Evolutionary conservation across 92 coral and sea anemone genomes (phyloP).

Genomic region (Paramuricea clavata): DNA sequence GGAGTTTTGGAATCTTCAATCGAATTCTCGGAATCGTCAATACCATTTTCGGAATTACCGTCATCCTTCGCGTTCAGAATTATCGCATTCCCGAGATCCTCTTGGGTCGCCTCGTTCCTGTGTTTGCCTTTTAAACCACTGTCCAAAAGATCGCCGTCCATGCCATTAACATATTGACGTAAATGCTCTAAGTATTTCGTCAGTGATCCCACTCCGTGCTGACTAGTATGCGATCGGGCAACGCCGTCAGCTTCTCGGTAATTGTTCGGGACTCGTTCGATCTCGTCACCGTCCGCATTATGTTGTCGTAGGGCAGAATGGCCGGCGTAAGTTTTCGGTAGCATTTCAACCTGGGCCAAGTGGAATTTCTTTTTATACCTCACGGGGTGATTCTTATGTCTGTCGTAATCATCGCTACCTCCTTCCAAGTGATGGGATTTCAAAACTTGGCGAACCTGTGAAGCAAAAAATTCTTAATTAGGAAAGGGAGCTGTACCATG

Average conservation of each 20-base stretch:
- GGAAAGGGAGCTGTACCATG: no score
- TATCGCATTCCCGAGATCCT: constrained; percentile 16
- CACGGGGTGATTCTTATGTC: neutral
- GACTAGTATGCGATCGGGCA: constrained; percentile 23
- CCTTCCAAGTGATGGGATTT: neutral
- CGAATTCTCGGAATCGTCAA: neutral
- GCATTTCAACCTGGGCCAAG: constrained; percentile 4
- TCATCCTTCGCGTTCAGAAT: constrained; percentile 27
- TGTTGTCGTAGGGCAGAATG: constrained; percentile 19
- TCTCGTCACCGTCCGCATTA: constrained; percentile 32
- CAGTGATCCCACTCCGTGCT: neutral
- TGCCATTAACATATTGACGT: neutral
- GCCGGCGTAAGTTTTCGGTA: neutral
- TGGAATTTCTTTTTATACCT: constrained; percentile 10
- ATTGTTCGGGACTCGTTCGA: constrained; percentile 43
- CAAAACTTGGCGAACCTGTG: neutral
- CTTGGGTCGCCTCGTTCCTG: neutral
- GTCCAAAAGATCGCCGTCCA: constrained; percentile 5
- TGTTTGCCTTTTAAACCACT: neutral
- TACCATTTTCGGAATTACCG: neutral
- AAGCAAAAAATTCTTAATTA: neutral
- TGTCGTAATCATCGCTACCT: neutral
- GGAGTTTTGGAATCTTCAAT: neutral
- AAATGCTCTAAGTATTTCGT: constrained; percentile 11
- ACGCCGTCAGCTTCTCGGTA: constrained; percentile 27